Conservation (phyloP, 2,113 vertebrate species). For the Bagarius yarrelli region DNA sequence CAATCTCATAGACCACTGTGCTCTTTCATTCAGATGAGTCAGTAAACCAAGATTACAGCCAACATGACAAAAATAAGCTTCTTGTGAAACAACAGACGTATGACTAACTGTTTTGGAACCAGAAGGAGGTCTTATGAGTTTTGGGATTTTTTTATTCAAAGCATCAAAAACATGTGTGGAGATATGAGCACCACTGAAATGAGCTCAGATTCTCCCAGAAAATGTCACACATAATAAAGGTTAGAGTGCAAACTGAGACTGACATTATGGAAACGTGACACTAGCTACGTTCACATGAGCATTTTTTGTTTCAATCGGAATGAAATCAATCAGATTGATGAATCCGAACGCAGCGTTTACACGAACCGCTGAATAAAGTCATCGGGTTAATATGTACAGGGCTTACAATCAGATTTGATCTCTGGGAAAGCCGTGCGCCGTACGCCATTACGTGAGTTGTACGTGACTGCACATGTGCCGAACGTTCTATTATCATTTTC, state of each 20-base stretch:
- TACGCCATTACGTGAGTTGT: no score
- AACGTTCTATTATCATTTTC: no score
- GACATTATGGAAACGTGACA: not conserved
- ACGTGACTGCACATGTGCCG: no score
- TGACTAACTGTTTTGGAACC: conserved; percentile 41
- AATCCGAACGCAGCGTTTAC: no score
- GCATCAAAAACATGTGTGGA: conserved; percentile 19
- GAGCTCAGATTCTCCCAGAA: not conserved
- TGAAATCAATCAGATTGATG: no score
- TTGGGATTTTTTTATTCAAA: conserved; percentile 8
- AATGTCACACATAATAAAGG: not conserved
- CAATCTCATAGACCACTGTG: conserved; percentile 24
- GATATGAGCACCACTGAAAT: not conserved
- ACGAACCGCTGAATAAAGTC: no score
- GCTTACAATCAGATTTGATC: no score
- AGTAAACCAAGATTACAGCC: conserved; percentile 45
- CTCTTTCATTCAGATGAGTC: conserved; percentile 56
- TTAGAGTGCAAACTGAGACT: not conserved
- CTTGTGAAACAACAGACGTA: conserved; percentile 50
- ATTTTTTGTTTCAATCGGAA: no score
- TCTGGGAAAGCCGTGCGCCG: no score
- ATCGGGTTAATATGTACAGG: no score
- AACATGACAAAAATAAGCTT: conserved; percentile 45
- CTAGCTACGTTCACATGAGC: no score
- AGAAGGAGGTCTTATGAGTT: conserved; percentile 15